phyloP scores from a whole-genome alignment of 1,140 invertebrate species.

The Wasmannia auropunctata region DNA sequence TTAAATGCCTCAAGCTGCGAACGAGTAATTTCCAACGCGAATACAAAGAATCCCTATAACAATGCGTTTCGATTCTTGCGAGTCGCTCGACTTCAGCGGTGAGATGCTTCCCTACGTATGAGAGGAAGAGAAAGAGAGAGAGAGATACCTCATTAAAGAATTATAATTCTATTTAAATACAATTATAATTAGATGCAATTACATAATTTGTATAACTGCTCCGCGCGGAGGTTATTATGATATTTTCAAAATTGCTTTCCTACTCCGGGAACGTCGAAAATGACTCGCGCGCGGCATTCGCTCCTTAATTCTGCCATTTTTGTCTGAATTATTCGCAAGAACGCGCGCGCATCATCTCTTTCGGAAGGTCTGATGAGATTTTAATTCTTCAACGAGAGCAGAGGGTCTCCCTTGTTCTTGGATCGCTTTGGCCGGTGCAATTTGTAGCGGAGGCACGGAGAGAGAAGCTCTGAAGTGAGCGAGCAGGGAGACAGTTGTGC shows the following conservation, averaged over 20 bases:
- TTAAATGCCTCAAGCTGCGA: neutral
- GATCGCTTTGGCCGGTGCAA: conserved; percentile 64
- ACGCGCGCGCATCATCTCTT: conserved; percentile 6
- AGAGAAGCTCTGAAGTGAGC: conserved; percentile 38
- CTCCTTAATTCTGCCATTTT: neutral
- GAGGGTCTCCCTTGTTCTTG: conserved; percentile 33
- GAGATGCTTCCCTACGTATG: neutral
- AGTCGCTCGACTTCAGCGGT: neutral
- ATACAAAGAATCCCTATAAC: conserved; percentile 4
- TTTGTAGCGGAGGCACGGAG: conserved; percentile 55
- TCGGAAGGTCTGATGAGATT: conserved; percentile 60
- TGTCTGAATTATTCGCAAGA: conserved; percentile 24
- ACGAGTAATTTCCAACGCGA: conserved; percentile 24
- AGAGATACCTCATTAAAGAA: neutral
- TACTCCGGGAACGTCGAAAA: neutral
- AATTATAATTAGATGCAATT: conserved; percentile 11
- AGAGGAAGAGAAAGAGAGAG: neutral
- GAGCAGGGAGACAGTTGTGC: neutral
- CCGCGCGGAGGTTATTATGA: too few relatives aligned
- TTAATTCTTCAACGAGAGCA: conserved; percentile 61
- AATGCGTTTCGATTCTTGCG: neutral
- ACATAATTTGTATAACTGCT: neutral
- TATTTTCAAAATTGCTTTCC: neutral
- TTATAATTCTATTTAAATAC: neutral
- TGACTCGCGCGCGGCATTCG: neutral